Conservation (phyloP, 2,888 invertebrate species). For the Latrodectus elegans region DNA sequence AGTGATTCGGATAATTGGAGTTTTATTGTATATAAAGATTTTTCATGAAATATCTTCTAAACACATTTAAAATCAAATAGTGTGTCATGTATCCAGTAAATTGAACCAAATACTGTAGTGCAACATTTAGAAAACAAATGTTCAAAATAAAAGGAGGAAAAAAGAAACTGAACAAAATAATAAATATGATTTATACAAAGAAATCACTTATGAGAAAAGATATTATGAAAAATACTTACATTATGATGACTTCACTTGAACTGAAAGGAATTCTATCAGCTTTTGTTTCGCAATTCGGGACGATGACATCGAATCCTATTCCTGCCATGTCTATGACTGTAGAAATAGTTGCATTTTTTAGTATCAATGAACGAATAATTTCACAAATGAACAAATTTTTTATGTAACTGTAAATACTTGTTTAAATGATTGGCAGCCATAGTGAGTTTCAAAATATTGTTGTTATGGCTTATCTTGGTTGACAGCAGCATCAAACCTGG, state of each 20-base stretch:
- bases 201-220: neutral
- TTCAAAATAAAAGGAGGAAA: neutral
- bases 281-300: slow-evolving; percentile 39
- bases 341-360: neutral
- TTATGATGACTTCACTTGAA: slow-evolving; percentile 18
- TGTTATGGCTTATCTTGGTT: too few species aligned
- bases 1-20: too few species aligned
- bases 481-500: too few species aligned
- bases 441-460: neutral
- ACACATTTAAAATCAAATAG: too few species aligned
- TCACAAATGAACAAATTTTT: neutral
- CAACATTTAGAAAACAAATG: neutral
- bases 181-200: too few species aligned
- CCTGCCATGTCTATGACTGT: slow-evolving; percentile 25
- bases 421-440: neutral
- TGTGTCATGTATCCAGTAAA: too few species aligned
- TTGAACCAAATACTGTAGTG: too few species aligned
- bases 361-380: neutral
- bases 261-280: slow-evolving; percentile 14
- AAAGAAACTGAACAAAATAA: neutral
- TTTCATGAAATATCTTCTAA: too few species aligned
- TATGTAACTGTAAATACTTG: too few species aligned
- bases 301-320: slow-evolving; percentile 14
- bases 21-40: too few species aligned
- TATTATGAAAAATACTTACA: slow-evolving; percentile 31